A percentile compares a stretch with the other conserved stretches of the same genome.
These are phyloP conservation scores for Tachysurus vachellii DNA, from an alignment of 2,113 vertebrate genomes.

Conservation along the genomic window DNA sequence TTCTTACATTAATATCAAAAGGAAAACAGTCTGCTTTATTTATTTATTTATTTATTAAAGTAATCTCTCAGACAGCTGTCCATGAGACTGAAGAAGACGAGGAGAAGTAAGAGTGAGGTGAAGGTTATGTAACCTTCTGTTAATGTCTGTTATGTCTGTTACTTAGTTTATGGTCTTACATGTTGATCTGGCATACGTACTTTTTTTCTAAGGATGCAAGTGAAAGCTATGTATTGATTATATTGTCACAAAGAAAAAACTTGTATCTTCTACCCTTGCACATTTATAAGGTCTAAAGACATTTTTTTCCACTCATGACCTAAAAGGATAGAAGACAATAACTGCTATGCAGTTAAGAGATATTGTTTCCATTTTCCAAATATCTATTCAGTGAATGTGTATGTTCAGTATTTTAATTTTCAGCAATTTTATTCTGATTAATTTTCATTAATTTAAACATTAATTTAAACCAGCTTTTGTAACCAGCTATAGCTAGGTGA, in stretches of 20 bases:
- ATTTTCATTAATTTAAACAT: too few relatives aligned
- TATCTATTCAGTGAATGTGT: not conserved
- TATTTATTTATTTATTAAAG: not conserved
- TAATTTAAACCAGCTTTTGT: not conserved
- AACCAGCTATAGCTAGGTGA: not conserved
- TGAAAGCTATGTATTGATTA: constrained; percentile 17
- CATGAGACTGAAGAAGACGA: not conserved
- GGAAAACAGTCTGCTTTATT: not conserved
- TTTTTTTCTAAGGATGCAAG: constrained; percentile 16
- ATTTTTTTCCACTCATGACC: not conserved
- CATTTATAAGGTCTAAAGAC: not conserved
- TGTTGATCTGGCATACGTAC: not conserved
- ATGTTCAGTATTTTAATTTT: not conserved
- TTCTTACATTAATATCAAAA: constrained; percentile 18
- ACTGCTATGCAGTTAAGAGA: not conserved
- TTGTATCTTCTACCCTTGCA: not conserved
- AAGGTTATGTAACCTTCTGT: not conserved
- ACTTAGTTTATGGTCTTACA: not conserved
- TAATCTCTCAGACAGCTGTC: not conserved
- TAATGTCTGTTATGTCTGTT: not conserved
- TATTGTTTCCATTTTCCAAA: not conserved
- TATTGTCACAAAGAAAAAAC: not conserved
- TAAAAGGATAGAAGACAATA: not conserved
- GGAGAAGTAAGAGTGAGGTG: constrained; percentile 39
- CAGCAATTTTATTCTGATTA: too few relatives aligned